These are phyloP conservation scores for Vollenhovia emeryi DNA, from an alignment of 1,140 invertebrate genomes.

Conservation along the genomic window DNA sequence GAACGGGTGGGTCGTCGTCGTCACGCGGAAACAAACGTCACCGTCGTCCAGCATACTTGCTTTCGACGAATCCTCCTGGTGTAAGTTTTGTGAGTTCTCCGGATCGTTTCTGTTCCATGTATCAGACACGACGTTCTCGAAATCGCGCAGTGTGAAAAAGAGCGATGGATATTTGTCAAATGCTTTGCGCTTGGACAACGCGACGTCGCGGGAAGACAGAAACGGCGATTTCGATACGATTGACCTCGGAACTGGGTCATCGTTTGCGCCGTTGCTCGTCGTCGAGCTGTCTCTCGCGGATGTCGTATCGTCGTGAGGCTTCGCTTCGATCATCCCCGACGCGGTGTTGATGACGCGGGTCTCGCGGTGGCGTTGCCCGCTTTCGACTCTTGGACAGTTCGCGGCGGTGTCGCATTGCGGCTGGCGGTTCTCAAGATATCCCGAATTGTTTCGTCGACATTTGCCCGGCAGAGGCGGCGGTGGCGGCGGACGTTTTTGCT, in stretches of 20 bases:
- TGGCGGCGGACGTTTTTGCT: conserved; percentile 73
- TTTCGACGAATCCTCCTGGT: not conserved
- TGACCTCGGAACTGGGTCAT: not conserved
- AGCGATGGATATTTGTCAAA: conserved; percentile 73
- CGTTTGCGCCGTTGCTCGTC: not conserved
- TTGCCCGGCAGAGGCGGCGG: conserved; percentile 70
- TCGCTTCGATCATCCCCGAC: not conserved
- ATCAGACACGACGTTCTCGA: conserved; percentile 77
- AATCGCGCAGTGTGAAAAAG: conserved; percentile 81
- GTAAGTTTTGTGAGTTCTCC: conserved; percentile 16
- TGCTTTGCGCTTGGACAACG: conserved; percentile 4
- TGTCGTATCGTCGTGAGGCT: not conserved
- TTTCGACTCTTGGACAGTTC: not conserved
- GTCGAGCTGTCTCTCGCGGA: not conserved
- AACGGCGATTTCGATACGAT: conserved; percentile 1
- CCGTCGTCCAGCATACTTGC: conserved; percentile 26
- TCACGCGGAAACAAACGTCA: conserved; percentile 79
- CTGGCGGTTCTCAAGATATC: not conserved
- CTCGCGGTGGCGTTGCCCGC: not conserved
- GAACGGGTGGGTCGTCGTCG: conserved; percentile 81
- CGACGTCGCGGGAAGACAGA: conserved; percentile 9
- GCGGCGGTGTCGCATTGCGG: conserved; percentile 26
- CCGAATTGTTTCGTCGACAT: conserved; percentile 58
- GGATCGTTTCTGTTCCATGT: conserved; percentile 37
- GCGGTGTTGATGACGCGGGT: not conserved